Evolutionary conservation across 2,113 vertebrate genomes (phyloP).

Genomic region (Vombatus ursinus): DNA sequence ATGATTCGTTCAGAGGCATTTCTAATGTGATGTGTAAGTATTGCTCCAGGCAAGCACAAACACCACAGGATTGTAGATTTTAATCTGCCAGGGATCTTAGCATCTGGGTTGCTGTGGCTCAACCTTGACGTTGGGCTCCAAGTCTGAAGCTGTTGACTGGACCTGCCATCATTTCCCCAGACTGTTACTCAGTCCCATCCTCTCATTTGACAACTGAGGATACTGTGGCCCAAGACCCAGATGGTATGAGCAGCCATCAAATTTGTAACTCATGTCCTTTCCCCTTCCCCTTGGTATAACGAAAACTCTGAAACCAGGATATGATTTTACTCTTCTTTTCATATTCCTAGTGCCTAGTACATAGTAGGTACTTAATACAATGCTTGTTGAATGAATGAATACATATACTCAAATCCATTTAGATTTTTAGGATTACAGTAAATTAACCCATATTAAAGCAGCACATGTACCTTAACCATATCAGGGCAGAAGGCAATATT

Average conservation of each 20-base stretch:
- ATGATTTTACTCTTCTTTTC: background rate
- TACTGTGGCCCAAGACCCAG: background rate
- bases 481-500: background rate
- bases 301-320: background rate
- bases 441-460: slow-evolving; percentile 15
- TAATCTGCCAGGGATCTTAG: background rate
- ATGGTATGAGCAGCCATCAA: background rate
- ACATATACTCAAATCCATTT: slow-evolving; percentile 23
- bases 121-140: too few relatives aligned
- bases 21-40: background rate
- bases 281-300: background rate
- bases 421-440: slow-evolving; percentile 52
- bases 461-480: slow-evolving; percentile 15
- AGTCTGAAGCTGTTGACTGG: background rate
- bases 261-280: background rate
- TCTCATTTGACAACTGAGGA: background rate
- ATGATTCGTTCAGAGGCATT: background rate
- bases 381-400: background rate
- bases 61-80: background rate
- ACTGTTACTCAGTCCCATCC: background rate
- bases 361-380: background rate
- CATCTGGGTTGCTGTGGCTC: background rate
- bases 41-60: background rate
- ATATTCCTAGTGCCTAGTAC: background rate
- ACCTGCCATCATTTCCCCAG: background rate